Evolutionary conservation across 1,140 invertebrate genomes (phyloP).

Genomic region (Papilio glaucus): DNA sequence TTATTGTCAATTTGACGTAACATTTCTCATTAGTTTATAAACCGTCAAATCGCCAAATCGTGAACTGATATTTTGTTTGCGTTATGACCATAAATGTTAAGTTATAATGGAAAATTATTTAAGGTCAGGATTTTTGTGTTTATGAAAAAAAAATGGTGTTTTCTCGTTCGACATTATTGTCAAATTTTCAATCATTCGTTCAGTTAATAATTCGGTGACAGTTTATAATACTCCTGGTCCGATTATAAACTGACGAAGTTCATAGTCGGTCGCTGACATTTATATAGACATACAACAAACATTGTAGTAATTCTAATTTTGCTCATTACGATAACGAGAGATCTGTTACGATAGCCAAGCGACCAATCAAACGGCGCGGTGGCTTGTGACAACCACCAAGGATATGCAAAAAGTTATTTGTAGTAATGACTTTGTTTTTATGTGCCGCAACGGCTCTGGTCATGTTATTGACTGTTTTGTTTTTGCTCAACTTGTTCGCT

Average conservation of each 20-base stretch:
- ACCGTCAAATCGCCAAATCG: too few species aligned
- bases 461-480: neutral
- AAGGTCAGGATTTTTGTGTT: too few species aligned
- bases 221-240: neutral
- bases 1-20: too few species aligned
- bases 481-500: conserved; percentile 32
- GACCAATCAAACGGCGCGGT: conserved; percentile 59
- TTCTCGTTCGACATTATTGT: too few species aligned
- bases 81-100: too few species aligned
- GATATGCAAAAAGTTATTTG: conserved; percentile 64
- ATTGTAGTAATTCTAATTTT: conserved; percentile 44
- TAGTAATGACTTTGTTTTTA: conserved; percentile 36
- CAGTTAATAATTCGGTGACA: too few species aligned
- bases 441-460: conserved; percentile 12
- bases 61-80: too few species aligned
- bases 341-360: conserved; percentile 40
- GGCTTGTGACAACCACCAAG: conserved; percentile 66
- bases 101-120: too few species aligned
- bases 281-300: conserved; percentile 26
- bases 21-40: too few species aligned
- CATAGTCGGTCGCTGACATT: too few species aligned
- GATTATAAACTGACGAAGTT: neutral
- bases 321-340: conserved; percentile 55
- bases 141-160: too few species aligned
- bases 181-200: too few species aligned